Evolutionary conservation across 2,888 invertebrate genomes (phyloP), one percentile per base, ranked within the genome.

Genomic region (Tenthredo amoena): DNA sequence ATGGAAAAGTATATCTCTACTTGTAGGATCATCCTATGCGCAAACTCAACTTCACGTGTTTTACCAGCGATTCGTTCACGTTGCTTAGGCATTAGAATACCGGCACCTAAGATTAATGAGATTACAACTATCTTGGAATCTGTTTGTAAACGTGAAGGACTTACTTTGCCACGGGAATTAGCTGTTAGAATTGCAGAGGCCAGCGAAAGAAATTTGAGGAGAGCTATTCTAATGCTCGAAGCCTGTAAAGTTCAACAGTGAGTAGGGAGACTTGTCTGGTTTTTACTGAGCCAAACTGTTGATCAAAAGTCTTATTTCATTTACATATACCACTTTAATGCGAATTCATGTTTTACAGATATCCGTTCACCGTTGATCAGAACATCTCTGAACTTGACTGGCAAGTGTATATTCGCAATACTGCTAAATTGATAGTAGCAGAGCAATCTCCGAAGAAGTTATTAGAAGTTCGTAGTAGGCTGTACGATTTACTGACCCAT

Each of bases 1-100:
- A 99, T 99, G 99, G 99, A 99, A 94, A 99, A 99, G 93, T 99
- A 99, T 94, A 97, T 99, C 85, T 95, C 97, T 21, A 99, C 98
- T 2, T 99, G 99, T 93, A 96, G 99, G 21, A 95, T 99, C 5
- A 98, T 99, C 89, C 95, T 99, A 0, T 98, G 98, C 89, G 98
- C 99, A 0, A 98, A 98, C 92, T 99, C 99, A 0, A 98, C 98
- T 50, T 99, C 99, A 5, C 96, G 98, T 90, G 98, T 99, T 0
- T 98, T 99, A 90, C 99, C 99, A n/a, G 99, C 99, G 5, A 99
- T 99, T 88, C 96, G 97, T 87, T 99, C 99, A 86, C 95, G 99
- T 92, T 99, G 99, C 93, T 95, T 99, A 62, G 97, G 97, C 26
- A 96, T 99, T 58, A 95, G 99, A 89, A 97, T 99, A 0, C 96